Evolutionary conservation across 2,113 vertebrate genomes (phyloP), one percentile per base, ranked within the genome.

Genomic region (Cryptotis parvus): DNA sequence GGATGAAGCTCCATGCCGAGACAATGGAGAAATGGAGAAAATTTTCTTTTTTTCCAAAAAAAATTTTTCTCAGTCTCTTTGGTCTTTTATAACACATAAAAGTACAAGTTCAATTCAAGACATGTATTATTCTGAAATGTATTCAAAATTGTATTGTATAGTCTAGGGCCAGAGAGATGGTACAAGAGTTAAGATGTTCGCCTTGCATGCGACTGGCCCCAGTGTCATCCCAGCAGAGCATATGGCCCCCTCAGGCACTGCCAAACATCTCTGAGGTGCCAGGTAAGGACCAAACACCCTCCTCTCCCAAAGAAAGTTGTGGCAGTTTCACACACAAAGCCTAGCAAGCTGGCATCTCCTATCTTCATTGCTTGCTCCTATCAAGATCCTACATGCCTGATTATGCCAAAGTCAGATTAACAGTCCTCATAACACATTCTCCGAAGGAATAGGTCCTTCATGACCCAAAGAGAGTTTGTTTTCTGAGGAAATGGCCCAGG

Each of bases 381-480:
- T 72, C 41, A 14, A 29, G 0, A 3, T 0, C 73, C 22, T 41
- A 2, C 78, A 41, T 3, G n/a, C 72, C 15, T 41, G 16, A 79
- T 74, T 55, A n/a, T 27, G 43, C 24, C n/a, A 33, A 69, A 77
- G 63, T 52, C 27, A n/a, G 26, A 78, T 14, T 1, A 1, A 18
- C n/a, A 39, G 4, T n/a, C 27, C 12, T 29, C 45, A 33, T 31
- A 63, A n/a, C 14, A 45, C 22, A 24, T 31, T 45, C 72, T 91
- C 87, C 35, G 63, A 69, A 49, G 68, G 20, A 89, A 70, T 61
- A 12, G 63, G 16, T 52, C 82, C 37, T 78, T 39, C 4, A 10
- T 10, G 74, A 82, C 9, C 29, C 74, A 68, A 81, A 61, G 63
- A 84, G 52, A 93, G 24, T n/a, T 84, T 75, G 6, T 78, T 93